phyloP scores from a whole-genome alignment of 2,888 invertebrate genomes.

The Tyria jacobaeae region DNA sequence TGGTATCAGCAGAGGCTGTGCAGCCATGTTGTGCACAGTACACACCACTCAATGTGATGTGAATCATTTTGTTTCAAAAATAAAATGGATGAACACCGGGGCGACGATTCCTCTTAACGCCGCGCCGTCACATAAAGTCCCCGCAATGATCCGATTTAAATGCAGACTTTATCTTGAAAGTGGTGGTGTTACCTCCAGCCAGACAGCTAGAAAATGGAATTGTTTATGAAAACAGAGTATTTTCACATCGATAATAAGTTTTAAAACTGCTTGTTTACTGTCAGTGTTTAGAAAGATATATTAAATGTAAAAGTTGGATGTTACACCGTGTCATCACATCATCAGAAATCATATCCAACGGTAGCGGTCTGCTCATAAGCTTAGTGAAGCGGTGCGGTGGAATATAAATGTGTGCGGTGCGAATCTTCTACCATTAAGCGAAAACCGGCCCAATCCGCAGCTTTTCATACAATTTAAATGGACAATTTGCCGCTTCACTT shows the following conservation, averaged over 20 bases:
- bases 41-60: neutral
- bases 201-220: neutral
- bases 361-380: neutral
- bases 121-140: slow-evolving; percentile 2
- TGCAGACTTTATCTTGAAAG: slow-evolving; percentile 27
- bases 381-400: slow-evolving; percentile 26
- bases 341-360: slow-evolving; percentile 25
- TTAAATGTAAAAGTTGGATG: neutral
- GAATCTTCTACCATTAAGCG: slow-evolving; percentile 51
- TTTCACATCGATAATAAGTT: neutral
- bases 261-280: neutral
- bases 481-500: slow-evolving; percentile 69
- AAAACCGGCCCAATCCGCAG: slow-evolving; percentile 51
- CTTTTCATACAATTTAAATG: slow-evolving; percentile 64
- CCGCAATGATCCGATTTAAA: slow-evolving; percentile 36
- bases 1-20: slow-evolving; percentile 1
- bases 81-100: slow-evolving; percentile 28
- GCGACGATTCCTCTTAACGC: slow-evolving; percentile 18
- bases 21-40: neutral
- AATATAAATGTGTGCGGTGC: slow-evolving; percentile 50
- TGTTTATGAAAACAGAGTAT: neutral
- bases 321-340: no score
- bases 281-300: neutral
- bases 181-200: slow-evolving; percentile 4
- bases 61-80: slow-evolving; percentile 18